Evolutionary conservation across 2,113 vertebrate genomes (phyloP), one percentile per base, ranked within the genome.

Genomic region (Donacobius atricapilla): DNA sequence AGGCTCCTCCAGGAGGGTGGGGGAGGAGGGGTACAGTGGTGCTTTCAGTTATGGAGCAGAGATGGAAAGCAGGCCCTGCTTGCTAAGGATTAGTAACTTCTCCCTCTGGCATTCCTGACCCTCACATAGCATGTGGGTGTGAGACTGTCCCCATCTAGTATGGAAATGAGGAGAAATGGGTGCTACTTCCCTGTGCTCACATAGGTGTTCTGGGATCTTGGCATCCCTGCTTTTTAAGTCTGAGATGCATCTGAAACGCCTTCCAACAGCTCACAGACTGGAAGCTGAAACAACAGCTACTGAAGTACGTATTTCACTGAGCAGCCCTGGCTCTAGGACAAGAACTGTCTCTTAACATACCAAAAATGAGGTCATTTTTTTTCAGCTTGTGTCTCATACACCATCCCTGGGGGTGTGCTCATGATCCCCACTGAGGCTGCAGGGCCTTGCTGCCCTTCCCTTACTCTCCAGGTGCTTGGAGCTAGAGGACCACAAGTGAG

Each of bases 401-500:
- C 12, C 2, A 15, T 30, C 22, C 17, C 31, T 2, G 0, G 11
- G 2, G 0, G 4, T 44, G 7, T 13, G 15, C 44, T 23, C 5
- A 2, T 10, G 16, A 13, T 9, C 7, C 37, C 13, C 15, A 2
- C 9, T 8, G 21, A 19, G 45, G 31, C 18, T 71, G 22, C 9
- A 51, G 10, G 5, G n/a, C 11, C 20, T n/a, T 48, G 21, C 25
- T 73, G 58, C 68, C 16, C 6, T 17, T 44, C 33, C 35, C 31
- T 24, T 16, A 20, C 30, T 68, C 0, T 6, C 1, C 4, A 2
- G 1, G 7, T 48, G 31, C 15, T 28, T 8, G 6, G 7, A n/a
- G 6, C 16, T 10, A 48, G 4, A 20, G 15, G 2, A 20, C 2
- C 48, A 42, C 7, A 47, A 64, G 2, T 9, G 10, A 8, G 5